A percentile compares a stretch with the other conserved stretches of the same genome.
Evolutionary conservation across 1,140 invertebrate genomes (phyloP).

Genomic region (Conus betulinus): DNA sequence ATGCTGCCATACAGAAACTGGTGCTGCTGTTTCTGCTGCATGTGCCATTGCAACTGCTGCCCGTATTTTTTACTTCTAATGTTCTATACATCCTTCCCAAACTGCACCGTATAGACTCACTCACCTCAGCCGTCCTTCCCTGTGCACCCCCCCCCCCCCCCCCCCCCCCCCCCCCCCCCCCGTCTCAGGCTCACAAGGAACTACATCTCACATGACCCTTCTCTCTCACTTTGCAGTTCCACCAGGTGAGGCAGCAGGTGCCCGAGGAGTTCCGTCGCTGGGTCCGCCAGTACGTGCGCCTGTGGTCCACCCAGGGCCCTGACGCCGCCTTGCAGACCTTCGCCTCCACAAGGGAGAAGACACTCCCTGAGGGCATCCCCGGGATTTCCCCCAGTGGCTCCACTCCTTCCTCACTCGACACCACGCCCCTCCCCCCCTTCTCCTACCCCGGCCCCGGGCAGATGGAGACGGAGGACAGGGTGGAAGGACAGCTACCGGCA

Average conservation of each 20-base stretch:
- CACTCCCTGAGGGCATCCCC: conserved; percentile 5
- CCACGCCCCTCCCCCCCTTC: neutral
- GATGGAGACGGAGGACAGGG: neutral
- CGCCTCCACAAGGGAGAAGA: neutral
- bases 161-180: too few relatives aligned
- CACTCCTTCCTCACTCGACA: neutral
- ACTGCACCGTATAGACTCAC: too few relatives aligned
- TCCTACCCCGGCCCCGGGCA: neutral
- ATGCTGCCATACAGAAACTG: too few relatives aligned
- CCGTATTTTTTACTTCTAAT: too few relatives aligned
- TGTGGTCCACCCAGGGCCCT: neutral
- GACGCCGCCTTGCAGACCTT: neutral
- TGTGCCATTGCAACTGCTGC: too few relatives aligned
- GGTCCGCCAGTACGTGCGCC: conserved; percentile 23
- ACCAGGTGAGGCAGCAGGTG: conserved; percentile 13
- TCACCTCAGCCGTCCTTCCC: too few relatives aligned
- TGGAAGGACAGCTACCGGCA: neutral
- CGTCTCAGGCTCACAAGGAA: too few relatives aligned
- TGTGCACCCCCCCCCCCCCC: too few relatives aligned
- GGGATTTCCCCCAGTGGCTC: conserved; percentile 24
- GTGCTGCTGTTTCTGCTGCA: too few relatives aligned
- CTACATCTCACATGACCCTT: neutral
- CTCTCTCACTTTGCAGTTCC: neutral
- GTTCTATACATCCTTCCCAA: too few relatives aligned
- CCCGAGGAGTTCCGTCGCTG: conserved; percentile 23